Base-by-base conservation (phyloP, 2,113 vertebrate species). In the Misgurnus mizolepis region DNA sequence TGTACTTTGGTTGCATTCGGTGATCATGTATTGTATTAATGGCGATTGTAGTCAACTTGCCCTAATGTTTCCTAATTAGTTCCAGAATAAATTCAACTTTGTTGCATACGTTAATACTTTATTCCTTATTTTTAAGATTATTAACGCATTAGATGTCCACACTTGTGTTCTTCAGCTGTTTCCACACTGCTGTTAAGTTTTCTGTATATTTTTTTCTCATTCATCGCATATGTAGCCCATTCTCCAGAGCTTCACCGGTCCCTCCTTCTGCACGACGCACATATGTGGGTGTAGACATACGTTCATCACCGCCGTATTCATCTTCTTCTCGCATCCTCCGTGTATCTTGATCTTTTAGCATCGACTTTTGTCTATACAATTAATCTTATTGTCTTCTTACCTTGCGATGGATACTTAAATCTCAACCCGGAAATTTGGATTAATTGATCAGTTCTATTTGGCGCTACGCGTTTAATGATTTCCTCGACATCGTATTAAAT, bases 281-380 rank as follows among this genome's bases (percentile, higher is more conserved):
- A 22, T 64, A 41, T 75, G 71, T 81, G 79, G 79, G 79, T 61
- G 79, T 75, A 67, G 70, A 81, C 62, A 17, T 15, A 15, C 62
- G 22, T 17, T 41, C 10, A 66, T 22, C 18, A 40, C 22, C 47
- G 27, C 49, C 40, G 11, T 34, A 56, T 80, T 45, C 47, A 9
- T 14, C 62, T 62, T 76, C 17, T 11, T 15, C 17, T 10, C 10
- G 45, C 41, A 49, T 64, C 62, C 14, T 55, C 17, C 27, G 45
- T 45, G 40, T 67, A 74, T 58, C 7, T 56, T 56, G 1, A 6
- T 58, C 7, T 58, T 58, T 58, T 14, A 18, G 15, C 55, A 18
- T 58, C n/a, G 50, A 14, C 4, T 18, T 6, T n/a, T 58, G 55
- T 1, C 3, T 58, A 7, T 5, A 55, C 14, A 6, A 49, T 49